These are phyloP conservation scores for Dicaeum eximium DNA, from an alignment of 2,113 vertebrate genomes.

Conservation along the genomic window DNA sequence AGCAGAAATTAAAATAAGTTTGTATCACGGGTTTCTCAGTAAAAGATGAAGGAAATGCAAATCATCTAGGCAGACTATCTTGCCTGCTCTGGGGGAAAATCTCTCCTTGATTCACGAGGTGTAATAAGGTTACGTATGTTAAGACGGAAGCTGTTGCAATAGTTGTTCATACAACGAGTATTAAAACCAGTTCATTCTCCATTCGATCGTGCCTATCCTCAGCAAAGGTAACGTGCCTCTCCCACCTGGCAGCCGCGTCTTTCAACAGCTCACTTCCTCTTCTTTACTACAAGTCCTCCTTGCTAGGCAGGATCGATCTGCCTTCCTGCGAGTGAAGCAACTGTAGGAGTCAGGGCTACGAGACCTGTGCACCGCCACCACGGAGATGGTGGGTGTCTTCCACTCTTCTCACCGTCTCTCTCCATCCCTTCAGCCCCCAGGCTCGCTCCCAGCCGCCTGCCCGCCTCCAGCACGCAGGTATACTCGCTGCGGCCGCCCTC, in stretches of 20 bases:
- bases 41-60: neutral
- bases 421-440: neutral
- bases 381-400: neutral
- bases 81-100: neutral
- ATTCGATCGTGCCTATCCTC: no score
- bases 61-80: neutral
- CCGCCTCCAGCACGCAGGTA: neutral
- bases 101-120: neutral
- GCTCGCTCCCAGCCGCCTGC: neutral
- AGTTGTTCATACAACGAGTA: neutral
- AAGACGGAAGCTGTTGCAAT: neutral
- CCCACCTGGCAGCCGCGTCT: accelerated
- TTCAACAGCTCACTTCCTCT: neutral
- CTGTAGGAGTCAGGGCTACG: neutral
- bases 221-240: neutral
- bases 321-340: neutral
- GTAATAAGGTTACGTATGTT: neutral
- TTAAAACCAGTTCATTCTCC: neutral
- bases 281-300: neutral
- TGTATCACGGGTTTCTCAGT: neutral
- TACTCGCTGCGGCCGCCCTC: neutral
- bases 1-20: neutral
- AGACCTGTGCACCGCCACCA: neutral
- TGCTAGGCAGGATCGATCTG: neutral
- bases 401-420: neutral